These are phyloP conservation scores for Chrysodeixis includens DNA, from an alignment of 2,888 invertebrate species.

Conservation along the genomic window DNA sequence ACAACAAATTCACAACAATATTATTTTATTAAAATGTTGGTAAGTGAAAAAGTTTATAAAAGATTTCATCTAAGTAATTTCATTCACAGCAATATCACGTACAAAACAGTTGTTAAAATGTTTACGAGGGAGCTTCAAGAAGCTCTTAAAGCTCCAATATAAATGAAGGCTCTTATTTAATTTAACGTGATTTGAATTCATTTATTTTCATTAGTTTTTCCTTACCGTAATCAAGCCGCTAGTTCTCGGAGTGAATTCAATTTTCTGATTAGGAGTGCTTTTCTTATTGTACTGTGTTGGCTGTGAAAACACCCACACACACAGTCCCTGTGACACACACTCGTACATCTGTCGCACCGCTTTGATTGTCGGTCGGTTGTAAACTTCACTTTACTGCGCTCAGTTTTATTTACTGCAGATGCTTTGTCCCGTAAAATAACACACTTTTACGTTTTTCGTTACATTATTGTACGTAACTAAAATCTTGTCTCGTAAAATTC, in stretches of 20 bases:
- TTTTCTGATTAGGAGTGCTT: neutral
- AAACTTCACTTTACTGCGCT: conserved; percentile 53
- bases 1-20: too few relatives aligned
- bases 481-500: conserved; percentile 44
- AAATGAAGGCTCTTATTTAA: neutral
- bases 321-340: neutral
- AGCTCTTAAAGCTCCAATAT: neutral
- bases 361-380: conserved; percentile 37
- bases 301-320: neutral
- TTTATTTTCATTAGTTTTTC: neutral
- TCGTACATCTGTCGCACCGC: conserved; percentile 10
- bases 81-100: neutral
- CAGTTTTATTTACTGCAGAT: conserved; percentile 51
- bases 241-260: neutral
- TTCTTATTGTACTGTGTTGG: neutral
- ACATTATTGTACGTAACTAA: conserved; percentile 49
- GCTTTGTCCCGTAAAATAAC: conserved; percentile 50
- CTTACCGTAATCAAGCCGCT: neutral
- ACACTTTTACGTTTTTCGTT: conserved; percentile 35
- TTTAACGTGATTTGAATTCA: neutral
- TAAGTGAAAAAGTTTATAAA: neutral
- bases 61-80: neutral
- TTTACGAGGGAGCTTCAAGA: neutral
- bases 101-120: neutral
- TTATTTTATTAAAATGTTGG: neutral